A percentile compares a stretch with the other conserved stretches of the same genome.
phyloP scores from a whole-genome alignment of 2,888 invertebrate species.

The Gryllus longicercus region DNA sequence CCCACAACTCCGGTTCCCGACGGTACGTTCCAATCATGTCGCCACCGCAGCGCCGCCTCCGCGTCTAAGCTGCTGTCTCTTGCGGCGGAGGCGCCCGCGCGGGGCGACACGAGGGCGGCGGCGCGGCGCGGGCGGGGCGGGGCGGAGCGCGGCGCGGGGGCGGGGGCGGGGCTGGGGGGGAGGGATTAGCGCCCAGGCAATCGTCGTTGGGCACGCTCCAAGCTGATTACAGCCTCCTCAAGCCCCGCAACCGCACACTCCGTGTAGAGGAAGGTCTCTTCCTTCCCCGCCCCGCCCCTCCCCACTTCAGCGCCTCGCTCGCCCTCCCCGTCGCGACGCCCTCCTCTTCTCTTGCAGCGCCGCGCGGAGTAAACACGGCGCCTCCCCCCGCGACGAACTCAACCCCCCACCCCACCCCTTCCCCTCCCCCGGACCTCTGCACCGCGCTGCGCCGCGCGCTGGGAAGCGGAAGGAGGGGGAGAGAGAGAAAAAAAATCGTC shows the following conservation, averaged over 20 bases:
- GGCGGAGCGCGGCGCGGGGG: not conserved
- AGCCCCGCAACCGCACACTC: not conserved
- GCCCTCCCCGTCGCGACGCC: not conserved
- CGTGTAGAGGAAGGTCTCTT: too few species aligned
- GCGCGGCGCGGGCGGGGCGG: not conserved
- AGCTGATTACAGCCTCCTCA: conserved; percentile 17
- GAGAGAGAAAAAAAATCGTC: too few species aligned
- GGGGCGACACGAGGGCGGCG: not conserved
- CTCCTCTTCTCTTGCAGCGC: not conserved
- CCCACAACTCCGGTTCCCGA: not conserved
- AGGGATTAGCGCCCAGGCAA: conserved; percentile 17
- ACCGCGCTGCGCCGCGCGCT: too few species aligned
- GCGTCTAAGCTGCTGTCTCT: not conserved
- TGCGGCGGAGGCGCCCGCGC: not conserved
- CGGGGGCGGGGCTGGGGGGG: not conserved
- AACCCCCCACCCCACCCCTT: too few species aligned
- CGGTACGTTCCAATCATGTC: conserved; percentile 7
- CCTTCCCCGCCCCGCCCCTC: not conserved
- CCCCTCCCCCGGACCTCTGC: too few species aligned
- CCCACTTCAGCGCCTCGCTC: not conserved
- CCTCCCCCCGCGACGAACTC: too few species aligned
- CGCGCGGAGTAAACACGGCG: not conserved
- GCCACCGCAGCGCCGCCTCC: not conserved
- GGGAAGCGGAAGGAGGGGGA: too few species aligned
- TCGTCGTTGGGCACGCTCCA: conserved; percentile 17